Percentiles rank a stretch among this genome's conserved stretches.
Evolutionary conservation across 23 tunicate genomes (phyloP).

Genomic region (Halocynthia roretzi): DNA sequence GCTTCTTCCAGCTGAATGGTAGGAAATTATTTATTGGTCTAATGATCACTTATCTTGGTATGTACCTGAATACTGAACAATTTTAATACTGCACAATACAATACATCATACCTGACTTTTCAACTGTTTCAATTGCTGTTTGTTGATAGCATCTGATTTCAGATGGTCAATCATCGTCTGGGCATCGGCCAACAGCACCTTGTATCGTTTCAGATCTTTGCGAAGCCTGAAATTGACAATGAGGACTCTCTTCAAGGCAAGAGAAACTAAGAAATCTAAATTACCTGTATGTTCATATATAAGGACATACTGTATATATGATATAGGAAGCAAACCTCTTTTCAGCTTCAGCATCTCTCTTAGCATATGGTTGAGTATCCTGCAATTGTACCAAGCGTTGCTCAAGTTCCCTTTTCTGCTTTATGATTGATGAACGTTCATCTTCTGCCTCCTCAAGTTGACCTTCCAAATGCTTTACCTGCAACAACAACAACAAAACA

Average conservation of each 20-base stretch:
- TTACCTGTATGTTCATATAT: no score
- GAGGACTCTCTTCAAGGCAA: no score
- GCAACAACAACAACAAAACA: not conserved
- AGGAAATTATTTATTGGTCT: not conserved
- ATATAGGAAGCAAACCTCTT: constrained; percentile 2
- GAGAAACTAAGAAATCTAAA: no score
- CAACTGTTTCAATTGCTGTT: constrained; percentile 80
- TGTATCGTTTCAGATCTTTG: constrained; percentile 77
- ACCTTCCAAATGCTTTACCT: constrained; percentile 76
- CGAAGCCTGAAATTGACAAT: constrained; percentile 19
- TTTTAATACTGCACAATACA: not conserved
- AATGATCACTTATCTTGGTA: not conserved
- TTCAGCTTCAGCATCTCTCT: constrained; percentile 24
- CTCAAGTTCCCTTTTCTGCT: constrained; percentile 66
- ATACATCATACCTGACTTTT: constrained; percentile 54
- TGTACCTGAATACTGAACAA: not conserved
- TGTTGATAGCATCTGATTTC: constrained; percentile 69
- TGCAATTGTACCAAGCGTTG: constrained; percentile 40
- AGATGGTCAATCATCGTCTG: constrained; percentile 89
- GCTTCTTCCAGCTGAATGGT: constrained; percentile 70
- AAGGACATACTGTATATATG: no score
- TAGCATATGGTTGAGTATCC: constrained; percentile 16
- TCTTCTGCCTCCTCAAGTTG: constrained; percentile 90
- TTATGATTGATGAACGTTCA: constrained; percentile 47
- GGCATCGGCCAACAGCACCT: constrained; percentile 86